phyloP scores from a whole-genome alignment of 2,888 invertebrate species.

The Rugalucina vietnamica region DNA sequence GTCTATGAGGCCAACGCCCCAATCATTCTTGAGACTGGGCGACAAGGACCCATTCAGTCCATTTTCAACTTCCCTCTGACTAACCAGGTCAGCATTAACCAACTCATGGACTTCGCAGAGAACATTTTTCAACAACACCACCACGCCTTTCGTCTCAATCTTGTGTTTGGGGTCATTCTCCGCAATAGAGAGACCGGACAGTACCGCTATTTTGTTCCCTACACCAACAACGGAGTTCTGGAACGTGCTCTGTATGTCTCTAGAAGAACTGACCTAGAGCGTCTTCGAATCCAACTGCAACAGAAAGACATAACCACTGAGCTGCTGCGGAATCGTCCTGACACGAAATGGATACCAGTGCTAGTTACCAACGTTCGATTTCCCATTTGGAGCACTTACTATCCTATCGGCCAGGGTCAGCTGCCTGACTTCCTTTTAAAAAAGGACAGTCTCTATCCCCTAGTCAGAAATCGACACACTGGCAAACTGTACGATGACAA shows the following conservation, averaged over 20 bases:
- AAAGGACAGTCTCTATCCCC: constrained; percentile 31
- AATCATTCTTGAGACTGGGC: constrained; percentile 17
- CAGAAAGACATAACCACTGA: background rate
- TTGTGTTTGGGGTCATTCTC: constrained; percentile 38
- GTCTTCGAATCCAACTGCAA: background rate
- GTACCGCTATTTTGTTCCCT: constrained; percentile 40
- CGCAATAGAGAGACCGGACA: constrained; percentile 30
- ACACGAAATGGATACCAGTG: constrained; percentile 58
- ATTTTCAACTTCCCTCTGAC: constrained; percentile 25
- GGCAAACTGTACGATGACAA: constrained; percentile 32
- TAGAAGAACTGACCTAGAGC: background rate
- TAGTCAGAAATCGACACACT: constrained; percentile 38
- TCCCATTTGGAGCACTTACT: constrained; percentile 16
- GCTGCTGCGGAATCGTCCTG: constrained; percentile 36
- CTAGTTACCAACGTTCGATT: constrained; percentile 55
- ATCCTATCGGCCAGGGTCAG: constrained; percentile 34
- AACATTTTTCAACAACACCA: constrained; percentile 19
- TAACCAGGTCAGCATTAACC: constrained; percentile 25
- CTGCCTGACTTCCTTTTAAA: constrained; percentile 30
- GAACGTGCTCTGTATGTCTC: constrained; percentile 7
- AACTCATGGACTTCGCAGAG: constrained; percentile 13
- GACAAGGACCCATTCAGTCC: constrained; percentile 27
- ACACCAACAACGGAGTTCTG: constrained; percentile 16
- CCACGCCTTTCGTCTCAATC: constrained; percentile 32
- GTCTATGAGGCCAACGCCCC: constrained; percentile 35